Conservation (phyloP, 2,888 invertebrate genomes). For the Helobdella robusta region DNA sequence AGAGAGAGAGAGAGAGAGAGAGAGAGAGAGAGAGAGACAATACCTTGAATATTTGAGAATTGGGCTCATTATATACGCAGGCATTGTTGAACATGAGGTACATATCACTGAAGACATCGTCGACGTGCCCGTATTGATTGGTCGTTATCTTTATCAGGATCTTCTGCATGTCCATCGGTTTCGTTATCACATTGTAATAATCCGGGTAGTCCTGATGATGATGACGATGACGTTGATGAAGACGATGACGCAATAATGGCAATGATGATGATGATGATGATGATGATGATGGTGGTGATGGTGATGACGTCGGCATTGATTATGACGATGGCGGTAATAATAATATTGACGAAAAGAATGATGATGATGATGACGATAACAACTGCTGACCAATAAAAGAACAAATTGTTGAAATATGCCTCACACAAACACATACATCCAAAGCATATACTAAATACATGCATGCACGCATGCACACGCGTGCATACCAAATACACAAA, state of each 20-base stretch:
- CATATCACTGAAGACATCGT: conserved; percentile 81
- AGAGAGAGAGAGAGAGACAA: too few relatives aligned
- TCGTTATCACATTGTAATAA: conserved; percentile 86
- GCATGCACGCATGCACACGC: too few relatives aligned
- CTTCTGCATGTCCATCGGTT: conserved; percentile 84
- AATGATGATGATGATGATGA: background rate
- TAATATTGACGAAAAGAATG: too few relatives aligned
- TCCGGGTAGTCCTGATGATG: conserved; percentile 74
- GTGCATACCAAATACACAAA: background rate
- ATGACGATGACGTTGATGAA: background rate
- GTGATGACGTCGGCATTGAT: background rate
- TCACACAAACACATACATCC: too few relatives aligned
- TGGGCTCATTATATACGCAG: conserved; percentile 89
- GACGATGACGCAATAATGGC: too few relatives aligned
- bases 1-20: too few relatives aligned
- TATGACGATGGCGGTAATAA: background rate
- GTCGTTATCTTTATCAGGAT: conserved; percentile 81
- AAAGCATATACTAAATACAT: too few relatives aligned
- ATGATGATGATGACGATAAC: background rate
- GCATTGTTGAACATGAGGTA: conserved; percentile 88
- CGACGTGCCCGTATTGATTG: conserved; percentile 66
- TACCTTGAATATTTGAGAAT: conserved; percentile 83
- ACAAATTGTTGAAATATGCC: too few relatives aligned
- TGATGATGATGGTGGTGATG: background rate
- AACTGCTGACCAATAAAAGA: background rate